phyloP scores from a whole-genome alignment of 2,113 vertebrate genomes.

The Crotophaga sulcirostris region DNA sequence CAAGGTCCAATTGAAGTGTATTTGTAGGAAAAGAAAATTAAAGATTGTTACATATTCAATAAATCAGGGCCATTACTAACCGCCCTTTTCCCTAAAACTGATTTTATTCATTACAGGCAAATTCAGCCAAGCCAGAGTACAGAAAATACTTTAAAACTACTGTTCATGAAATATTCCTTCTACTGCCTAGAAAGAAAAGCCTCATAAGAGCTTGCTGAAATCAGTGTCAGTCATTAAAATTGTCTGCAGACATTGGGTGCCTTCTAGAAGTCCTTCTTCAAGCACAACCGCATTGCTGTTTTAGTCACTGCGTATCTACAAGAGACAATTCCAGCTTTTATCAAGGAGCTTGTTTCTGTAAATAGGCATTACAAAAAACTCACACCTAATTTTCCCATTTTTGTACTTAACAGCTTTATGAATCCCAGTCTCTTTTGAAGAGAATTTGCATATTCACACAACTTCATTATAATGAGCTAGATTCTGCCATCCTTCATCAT shows the following conservation, averaged over 20 bases:
- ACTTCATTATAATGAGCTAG: not conserved
- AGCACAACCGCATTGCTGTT: not conserved
- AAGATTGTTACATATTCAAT: not conserved
- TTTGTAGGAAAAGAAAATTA: not conserved
- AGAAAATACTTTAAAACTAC: slow-evolving; percentile 63
- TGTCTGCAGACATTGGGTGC: not conserved
- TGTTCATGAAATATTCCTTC: slow-evolving; percentile 58
- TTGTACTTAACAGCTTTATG: not conserved
- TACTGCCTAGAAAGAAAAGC: slow-evolving; percentile 76
- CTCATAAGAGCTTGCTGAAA: slow-evolving; percentile 61
- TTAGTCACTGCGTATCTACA: not conserved
- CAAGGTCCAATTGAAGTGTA: not conserved
- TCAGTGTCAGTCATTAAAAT: slow-evolving; percentile 29
- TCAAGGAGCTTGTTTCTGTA: slow-evolving; percentile 10
- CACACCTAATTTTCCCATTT: slow-evolving; percentile 10
- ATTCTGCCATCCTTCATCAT: not conserved
- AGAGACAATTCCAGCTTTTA: not conserved
- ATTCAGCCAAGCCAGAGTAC: not conserved
- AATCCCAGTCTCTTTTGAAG: not conserved
- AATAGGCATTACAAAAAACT: slow-evolving; percentile 5
- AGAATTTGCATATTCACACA: not conserved
- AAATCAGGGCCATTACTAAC: not conserved
- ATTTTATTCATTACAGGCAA: not conserved
- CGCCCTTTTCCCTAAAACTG: not conserved
- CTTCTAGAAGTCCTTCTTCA: not conserved